phyloP scores from a whole-genome alignment of 2,797 vertebrate species.

The Enteromius radiatus region DNA sequence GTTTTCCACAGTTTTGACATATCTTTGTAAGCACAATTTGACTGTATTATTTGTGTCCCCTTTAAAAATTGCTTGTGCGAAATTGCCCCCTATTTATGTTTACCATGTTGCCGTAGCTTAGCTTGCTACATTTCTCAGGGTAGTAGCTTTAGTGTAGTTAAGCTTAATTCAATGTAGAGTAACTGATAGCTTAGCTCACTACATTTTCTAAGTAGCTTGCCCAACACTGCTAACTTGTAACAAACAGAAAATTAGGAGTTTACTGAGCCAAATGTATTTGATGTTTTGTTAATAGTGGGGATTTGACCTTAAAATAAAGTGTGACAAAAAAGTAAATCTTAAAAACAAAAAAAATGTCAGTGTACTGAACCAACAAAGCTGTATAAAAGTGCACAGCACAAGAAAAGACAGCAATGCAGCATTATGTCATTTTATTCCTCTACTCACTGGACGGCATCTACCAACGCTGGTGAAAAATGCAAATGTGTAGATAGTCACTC shows the following conservation, averaged over 20 bases:
- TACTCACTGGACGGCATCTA: not conserved
- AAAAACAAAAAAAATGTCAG: not conserved
- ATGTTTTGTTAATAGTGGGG: not conserved
- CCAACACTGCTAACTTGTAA: not conserved
- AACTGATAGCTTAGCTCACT: too few relatives aligned
- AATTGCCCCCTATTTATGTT: too few relatives aligned
- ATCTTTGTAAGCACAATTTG: too few relatives aligned
- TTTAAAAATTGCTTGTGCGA: too few relatives aligned
- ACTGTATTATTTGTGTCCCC: too few relatives aligned
- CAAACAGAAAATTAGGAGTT: not conserved
- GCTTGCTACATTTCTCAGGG: too few relatives aligned
- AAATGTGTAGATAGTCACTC: not conserved
- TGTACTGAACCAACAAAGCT: not conserved
- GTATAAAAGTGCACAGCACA: not conserved
- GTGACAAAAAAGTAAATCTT: not conserved
- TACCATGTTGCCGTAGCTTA: too few relatives aligned
- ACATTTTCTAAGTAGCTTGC: too few relatives aligned
- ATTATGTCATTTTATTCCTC: not conserved
- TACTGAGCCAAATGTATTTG: not conserved
- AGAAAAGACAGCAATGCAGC: not conserved
- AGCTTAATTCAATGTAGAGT: too few relatives aligned
- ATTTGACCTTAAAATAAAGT: not conserved
- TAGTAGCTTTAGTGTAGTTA: too few relatives aligned
- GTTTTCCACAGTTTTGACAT: too few relatives aligned
- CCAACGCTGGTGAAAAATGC: not conserved